phyloP scores from a whole-genome alignment of 1,140 invertebrate genomes.

The Leguminivora glycinivorella region DNA sequence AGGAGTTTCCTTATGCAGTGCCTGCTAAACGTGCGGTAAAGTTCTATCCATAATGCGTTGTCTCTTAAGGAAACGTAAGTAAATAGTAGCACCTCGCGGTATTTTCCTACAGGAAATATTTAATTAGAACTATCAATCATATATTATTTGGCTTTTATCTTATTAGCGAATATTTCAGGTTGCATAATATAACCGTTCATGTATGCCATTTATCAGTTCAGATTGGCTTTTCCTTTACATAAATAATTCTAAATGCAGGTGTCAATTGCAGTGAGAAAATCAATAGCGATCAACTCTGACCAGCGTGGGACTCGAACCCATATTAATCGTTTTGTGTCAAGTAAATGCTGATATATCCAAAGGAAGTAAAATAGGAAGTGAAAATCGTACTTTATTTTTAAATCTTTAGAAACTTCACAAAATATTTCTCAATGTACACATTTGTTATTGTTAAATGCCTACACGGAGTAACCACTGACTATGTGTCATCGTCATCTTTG shows the following conservation, averaged over 20 bases:
- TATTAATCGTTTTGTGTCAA: too few relatives aligned
- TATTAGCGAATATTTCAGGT: too few relatives aligned
- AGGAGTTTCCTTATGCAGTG: slow-evolving; percentile 36
- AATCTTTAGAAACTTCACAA: not conserved
- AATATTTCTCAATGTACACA: not conserved
- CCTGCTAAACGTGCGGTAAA: not conserved
- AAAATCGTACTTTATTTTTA: not conserved
- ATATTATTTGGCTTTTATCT: too few relatives aligned
- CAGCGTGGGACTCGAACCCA: too few relatives aligned
- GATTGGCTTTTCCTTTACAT: too few relatives aligned
- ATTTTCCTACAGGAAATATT: too few relatives aligned
- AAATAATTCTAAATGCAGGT: too few relatives aligned
- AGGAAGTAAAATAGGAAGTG: not conserved
- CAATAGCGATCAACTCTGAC: too few relatives aligned
- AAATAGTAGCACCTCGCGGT: not conserved
- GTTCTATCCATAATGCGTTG: not conserved
- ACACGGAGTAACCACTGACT: slow-evolving; percentile 1
- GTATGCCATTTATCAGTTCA: too few relatives aligned
- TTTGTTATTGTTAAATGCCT: slow-evolving; percentile 10
- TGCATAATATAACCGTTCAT: too few relatives aligned
- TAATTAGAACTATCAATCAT: too few relatives aligned
- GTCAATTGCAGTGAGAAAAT: too few relatives aligned
- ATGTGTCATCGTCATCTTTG: slow-evolving; percentile 31
- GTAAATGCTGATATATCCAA: not conserved
- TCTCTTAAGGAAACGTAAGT: slow-evolving; percentile 30